Conservation (phyloP, 2,797 vertebrate genomes). For the Epinephelus malabaricus region DNA sequence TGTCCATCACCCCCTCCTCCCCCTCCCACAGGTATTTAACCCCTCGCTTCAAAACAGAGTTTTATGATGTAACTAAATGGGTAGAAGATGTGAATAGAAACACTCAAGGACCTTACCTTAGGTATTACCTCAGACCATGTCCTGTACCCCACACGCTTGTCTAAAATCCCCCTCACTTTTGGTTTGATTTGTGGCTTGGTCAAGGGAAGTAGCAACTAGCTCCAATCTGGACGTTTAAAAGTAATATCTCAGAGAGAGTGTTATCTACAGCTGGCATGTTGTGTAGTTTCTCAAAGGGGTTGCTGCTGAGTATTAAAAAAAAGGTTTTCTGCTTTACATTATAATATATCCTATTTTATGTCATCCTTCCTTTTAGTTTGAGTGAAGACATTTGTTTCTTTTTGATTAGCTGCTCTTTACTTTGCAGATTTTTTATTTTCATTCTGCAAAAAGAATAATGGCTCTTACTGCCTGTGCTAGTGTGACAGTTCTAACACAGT, state of each 20-base stretch:
- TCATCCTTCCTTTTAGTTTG: slow-evolving; percentile 36
- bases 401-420: slow-evolving; percentile 47
- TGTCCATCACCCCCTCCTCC: slow-evolving; percentile 84
- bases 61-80: slow-evolving; percentile 99
- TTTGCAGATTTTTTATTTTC: slow-evolving; percentile 54
- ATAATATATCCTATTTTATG: slow-evolving; percentile 14
- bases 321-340: slow-evolving; percentile 33
- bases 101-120: slow-evolving; percentile 98
- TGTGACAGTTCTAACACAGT: slow-evolving; percentile 21
- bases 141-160: slow-evolving; percentile 74
- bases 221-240: slow-evolving; percentile 22
- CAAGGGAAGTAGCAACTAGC: slow-evolving; percentile 78
- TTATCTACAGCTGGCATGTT: slow-evolving; percentile 61
- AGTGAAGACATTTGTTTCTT: slow-evolving; percentile 24
- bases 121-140: slow-evolving; percentile 90
- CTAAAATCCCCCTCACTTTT: slow-evolving; percentile 68
- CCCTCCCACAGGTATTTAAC: slow-evolving; percentile 99
- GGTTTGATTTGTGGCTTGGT: slow-evolving; percentile 75
- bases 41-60: slow-evolving; percentile 98
- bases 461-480: slow-evolving; percentile 41
- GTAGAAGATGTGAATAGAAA: slow-evolving; percentile 99
- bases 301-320: slow-evolving; percentile 31
- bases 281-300: slow-evolving; percentile 33
- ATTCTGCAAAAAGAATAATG: slow-evolving; percentile 30
- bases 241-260: slow-evolving; percentile 17